Evolutionary conservation across 2,113 vertebrate species (phyloP), one percentile per base, ranked within the genome.

Genomic region (Cyprinus carpio): DNA sequence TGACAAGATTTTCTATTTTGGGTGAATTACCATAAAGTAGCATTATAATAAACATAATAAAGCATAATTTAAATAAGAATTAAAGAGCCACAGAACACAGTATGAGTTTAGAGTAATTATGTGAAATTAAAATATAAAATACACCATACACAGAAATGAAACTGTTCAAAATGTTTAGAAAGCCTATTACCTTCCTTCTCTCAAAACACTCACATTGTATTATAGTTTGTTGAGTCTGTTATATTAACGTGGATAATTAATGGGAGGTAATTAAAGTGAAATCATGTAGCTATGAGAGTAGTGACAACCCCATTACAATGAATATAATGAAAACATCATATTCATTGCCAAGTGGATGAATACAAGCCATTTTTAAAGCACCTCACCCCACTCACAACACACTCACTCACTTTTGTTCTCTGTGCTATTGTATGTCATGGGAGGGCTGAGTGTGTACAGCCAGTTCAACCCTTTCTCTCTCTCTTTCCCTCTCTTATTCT

Each of bases 381-480:
- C 72, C 27, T 82, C 64, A 56, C 23, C 56, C n/a, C 56, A 60
- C 56, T 60, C 56, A 69, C n/a, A 23, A 77, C 81, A 72, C 51
- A 84, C 46, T 72, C 88, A 84, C 90, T 93, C 92, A 92, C 88
- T 88, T 91, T 88, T 90, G 86, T 75, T 89, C 60, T 94, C 92
- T 37, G 87, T 81, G 78, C 92, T 89, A 81, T 91, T 93, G 86
- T 94, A 86, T 3, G 93, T 84, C 40, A 91, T 90, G 67, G n/a
- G 92, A 81, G 82, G 87, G 85, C 62, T 93, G 95, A 43, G 94
- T 93, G 64, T 86, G 90, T 79, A 94, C 64, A 29, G 85, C 8
- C 12, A 34, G 25, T 67, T 82, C 80, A 34, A 56, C 56, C 29
- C 23, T 80, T 20, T 80, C 77, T 64, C 34, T 67, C 65, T 69